Evolutionary conservation across 2,113 vertebrate species (phyloP).

Genomic region (Sciurus niger): DNA sequence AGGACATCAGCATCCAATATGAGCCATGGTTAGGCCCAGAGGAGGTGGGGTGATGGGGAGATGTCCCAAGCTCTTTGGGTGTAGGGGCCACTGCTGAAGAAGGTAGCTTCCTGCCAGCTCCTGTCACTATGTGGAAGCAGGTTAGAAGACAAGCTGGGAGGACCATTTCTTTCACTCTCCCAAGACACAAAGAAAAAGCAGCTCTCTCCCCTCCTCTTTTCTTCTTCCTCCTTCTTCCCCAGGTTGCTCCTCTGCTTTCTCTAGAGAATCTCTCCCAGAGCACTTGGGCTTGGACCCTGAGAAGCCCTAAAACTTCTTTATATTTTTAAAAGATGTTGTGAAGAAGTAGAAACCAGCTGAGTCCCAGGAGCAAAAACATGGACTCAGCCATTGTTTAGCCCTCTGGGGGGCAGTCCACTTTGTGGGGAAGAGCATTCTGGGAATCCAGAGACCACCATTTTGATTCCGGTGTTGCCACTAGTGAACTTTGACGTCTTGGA

Average conservation of each 20-base stretch:
- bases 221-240: neutral
- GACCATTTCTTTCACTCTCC: neutral
- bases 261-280: neutral
- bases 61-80: neutral
- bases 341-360: constrained; percentile 14
- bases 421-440: neutral
- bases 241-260: neutral
- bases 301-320: neutral
- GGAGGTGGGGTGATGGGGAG: neutral
- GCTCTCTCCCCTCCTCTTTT: neutral
- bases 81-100: neutral
- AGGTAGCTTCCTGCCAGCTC: neutral
- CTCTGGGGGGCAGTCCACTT: neutral
- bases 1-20: neutral
- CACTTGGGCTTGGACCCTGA: neutral
- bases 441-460: neutral
- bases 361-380: neutral
- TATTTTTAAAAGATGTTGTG: neutral
- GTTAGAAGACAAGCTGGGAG: neutral
- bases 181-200: neutral
- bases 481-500: neutral
- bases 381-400: neutral
- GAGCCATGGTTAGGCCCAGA: neutral
- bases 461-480: constrained; percentile 34
- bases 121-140: neutral